A percentile compares a stretch with the other conserved stretches of the same genome.
phyloP scores from a whole-genome alignment of 1,140 invertebrate genomes.

The Idris sp. region DNA sequence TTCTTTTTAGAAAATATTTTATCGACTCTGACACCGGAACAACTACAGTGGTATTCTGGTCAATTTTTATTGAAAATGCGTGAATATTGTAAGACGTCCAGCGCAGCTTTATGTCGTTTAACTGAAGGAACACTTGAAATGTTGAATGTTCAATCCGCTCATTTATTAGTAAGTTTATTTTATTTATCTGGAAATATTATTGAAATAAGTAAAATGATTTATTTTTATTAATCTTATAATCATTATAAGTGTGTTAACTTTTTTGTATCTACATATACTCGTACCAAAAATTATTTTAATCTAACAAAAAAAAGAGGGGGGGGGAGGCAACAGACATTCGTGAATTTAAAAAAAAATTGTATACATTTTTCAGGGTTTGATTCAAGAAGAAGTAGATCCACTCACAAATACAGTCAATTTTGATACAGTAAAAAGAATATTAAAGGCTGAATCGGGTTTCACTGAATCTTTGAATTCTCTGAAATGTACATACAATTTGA shows the following conservation, averaged over 20 bases:
- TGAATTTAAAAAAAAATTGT: slow-evolving; percentile 58
- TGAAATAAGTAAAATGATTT: no score
- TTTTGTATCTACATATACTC: no score
- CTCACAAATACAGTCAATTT: slow-evolving; percentile 1
- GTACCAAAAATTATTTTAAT: no score
- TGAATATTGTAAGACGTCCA: slow-evolving; percentile 9
- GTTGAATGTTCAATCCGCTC: not conserved
- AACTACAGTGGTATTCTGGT: slow-evolving; percentile 13
- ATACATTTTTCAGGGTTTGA: not conserved
- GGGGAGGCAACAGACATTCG: no score
- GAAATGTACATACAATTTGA: slow-evolving; percentile 3
- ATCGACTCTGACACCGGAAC: not conserved
- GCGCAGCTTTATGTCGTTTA: slow-evolving; percentile 8
- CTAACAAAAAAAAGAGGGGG: no score
- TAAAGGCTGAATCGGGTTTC: no score
- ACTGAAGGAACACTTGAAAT: slow-evolving; percentile 2
- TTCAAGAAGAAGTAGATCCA: not conserved
- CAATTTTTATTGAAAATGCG: slow-evolving; percentile 20
- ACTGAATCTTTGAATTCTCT: slow-evolving; percentile 7
- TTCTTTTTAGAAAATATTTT: not conserved
- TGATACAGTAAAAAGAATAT: not conserved
- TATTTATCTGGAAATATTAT: not conserved
- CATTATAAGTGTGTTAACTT: not conserved
- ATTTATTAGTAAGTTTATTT: slow-evolving; percentile 6
- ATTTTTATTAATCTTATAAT: not conserved